Evolutionary conservation across 2,888 invertebrate genomes (phyloP).

Genomic region (Adelognathus sp.): DNA sequence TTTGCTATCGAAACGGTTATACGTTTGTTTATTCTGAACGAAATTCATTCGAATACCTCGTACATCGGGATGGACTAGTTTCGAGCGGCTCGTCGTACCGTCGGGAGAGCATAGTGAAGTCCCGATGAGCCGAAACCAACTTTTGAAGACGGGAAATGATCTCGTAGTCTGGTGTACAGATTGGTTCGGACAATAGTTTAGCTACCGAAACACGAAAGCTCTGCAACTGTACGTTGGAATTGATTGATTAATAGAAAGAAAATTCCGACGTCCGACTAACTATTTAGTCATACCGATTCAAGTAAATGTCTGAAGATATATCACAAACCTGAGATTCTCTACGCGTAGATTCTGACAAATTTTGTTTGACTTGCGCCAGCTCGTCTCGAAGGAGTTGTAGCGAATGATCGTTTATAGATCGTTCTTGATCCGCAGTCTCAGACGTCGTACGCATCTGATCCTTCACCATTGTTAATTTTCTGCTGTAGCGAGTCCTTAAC

Average conservation of each 20-base stretch:
- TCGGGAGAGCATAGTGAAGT: slow-evolving; percentile 91
- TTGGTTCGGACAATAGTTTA: slow-evolving; percentile 88
- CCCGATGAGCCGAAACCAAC: slow-evolving; percentile 92
- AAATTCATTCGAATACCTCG: slow-evolving; percentile 68
- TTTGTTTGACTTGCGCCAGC: slow-evolving; percentile 88
- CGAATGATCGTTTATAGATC: slow-evolving; percentile 87
- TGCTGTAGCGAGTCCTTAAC: slow-evolving; percentile 88
- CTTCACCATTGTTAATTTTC: slow-evolving; percentile 88
- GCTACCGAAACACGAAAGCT: slow-evolving; percentile 90
- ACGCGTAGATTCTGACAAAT: slow-evolving; percentile 86
- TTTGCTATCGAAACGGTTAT: background rate
- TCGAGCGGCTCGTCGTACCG: slow-evolving; percentile 86
- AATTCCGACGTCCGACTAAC: too few relatives aligned
- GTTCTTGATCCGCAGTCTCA: slow-evolving; percentile 87
- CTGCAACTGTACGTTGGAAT: slow-evolving; percentile 85
- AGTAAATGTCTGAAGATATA: background rate
- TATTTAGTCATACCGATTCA: too few relatives aligned
- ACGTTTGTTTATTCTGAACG: background rate
- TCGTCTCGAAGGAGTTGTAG: slow-evolving; percentile 89
- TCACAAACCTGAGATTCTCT: slow-evolving; percentile 87
- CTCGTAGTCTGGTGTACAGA: slow-evolving; percentile 89
- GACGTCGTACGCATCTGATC: slow-evolving; percentile 87
- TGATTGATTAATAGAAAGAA: slow-evolving; percentile 44
- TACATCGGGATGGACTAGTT: slow-evolving; percentile 81
- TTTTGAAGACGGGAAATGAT: slow-evolving; percentile 90